Base-by-base conservation (phyloP, 2,113 vertebrate genomes). In the Plectropomus leopardus region DNA sequence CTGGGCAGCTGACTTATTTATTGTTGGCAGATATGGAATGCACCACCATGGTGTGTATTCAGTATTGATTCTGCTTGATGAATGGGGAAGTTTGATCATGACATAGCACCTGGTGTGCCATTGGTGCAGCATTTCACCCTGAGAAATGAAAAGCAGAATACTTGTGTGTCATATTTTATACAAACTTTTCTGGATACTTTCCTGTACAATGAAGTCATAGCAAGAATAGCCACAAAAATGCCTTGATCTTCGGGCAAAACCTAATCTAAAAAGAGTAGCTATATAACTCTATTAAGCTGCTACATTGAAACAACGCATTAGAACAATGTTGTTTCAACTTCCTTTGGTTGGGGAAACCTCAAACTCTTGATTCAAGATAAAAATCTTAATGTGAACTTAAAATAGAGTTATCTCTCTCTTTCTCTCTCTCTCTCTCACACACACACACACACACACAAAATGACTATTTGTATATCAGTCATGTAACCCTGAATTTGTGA, bases 1-100 rank as follows among this genome's bases (percentile, higher is more conserved):
- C 34, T 36, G 11, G 14, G 30, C 42, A 58, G 53, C 47, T 47
- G 54, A 73, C 36, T 48, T 23, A 57, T 64, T 84, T 63, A 67
- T 34, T 76, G 21, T 61, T 51, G 51, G 55, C 44, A 53, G 66
- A 72, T 69, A 80, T 72, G 47, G 32, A 85, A 79, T 72, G 15
- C n/a, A 69, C 65, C 71, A 58, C 34, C 54, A 58, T 53, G 30
- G 26, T 72, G 74, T 45, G 69, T 78, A 69, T 53, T 76, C 15
- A 59, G 36, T 59, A 82, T 44, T 17, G 50, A 79, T 64, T 78
- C 42, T 75, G 82, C 69, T 82, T 90, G 87, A 88, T 83, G 86
- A 78, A 87, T 79, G 36, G 30, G 16, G 5, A 32, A 16, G 45
- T 45, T 42, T 44, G 54, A 71, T 71, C 40, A 42, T 61, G 47